These are phyloP conservation scores for Ctenodactylus gundi DNA, from an alignment of 2,113 vertebrate genomes.

Conservation along the genomic window DNA sequence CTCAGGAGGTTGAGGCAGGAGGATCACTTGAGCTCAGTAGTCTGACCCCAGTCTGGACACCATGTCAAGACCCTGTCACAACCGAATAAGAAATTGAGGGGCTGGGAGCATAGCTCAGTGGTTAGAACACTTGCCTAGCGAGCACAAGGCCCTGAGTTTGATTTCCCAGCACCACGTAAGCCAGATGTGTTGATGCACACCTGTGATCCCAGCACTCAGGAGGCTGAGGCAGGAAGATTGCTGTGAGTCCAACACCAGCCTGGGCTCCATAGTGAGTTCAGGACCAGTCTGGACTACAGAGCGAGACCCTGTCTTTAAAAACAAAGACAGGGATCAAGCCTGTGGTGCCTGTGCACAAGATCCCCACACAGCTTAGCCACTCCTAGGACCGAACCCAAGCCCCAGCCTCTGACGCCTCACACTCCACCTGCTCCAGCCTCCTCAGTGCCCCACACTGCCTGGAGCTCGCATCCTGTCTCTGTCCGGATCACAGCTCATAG, in stretches of 20 bases:
- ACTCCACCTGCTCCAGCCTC: neutral
- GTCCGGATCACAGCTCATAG: neutral
- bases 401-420: rapidly evolving
- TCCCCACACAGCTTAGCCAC: rapidly evolving
- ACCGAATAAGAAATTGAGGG: too few relatives aligned
- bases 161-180: too few relatives aligned
- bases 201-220: too few relatives aligned
- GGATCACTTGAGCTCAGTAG: neutral
- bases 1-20: neutral
- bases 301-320: neutral
- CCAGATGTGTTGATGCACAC: too few relatives aligned
- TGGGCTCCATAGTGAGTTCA: too few relatives aligned
- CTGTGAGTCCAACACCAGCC: too few relatives aligned
- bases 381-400: neutral
- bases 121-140: too few relatives aligned
- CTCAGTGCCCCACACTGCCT: neutral
- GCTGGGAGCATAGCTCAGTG: too few relatives aligned
- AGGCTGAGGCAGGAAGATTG: too few relatives aligned
- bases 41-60: neutral
- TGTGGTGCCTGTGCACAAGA: neutral
- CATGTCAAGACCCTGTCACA: neutral
- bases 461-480: neutral
- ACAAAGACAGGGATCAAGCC: neutral
- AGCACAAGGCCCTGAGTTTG: too few relatives aligned
- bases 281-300: too few relatives aligned